Evolutionary conservation across 2,797 vertebrate species (phyloP).

Genomic region (Microcaecilia unicolor): DNA sequence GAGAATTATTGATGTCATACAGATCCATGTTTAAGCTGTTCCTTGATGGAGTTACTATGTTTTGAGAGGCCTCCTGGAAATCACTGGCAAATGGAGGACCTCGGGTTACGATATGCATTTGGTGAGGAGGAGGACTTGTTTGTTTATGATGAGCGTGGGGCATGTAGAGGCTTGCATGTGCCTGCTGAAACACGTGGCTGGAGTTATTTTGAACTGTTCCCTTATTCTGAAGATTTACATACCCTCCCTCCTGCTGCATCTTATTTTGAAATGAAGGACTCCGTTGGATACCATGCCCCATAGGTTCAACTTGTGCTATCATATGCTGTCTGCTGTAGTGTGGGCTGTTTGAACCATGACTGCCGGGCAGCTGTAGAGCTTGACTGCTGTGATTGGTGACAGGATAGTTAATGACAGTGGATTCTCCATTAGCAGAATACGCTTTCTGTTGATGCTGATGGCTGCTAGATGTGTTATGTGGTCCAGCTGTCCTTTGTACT

Average conservation of each 20-base stretch:
- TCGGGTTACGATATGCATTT: slow-evolving; percentile 71
- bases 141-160: slow-evolving; percentile 80
- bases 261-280: slow-evolving; percentile 94
- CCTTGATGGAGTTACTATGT: slow-evolving; percentile 73
- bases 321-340: slow-evolving; percentile 74
- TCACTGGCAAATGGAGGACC: slow-evolving; percentile 65
- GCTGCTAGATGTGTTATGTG: slow-evolving; percentile 49
- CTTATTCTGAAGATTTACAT: slow-evolving; percentile 73
- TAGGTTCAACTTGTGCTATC: slow-evolving; percentile 61
- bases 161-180: slow-evolving; percentile 66
- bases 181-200: slow-evolving; percentile 55
- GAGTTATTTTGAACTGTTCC: slow-evolving; percentile 64
- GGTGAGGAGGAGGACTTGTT: slow-evolving; percentile 78
- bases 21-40: slow-evolving; percentile 85
- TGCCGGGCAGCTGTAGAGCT: slow-evolving; percentile 65
- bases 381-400: slow-evolving; percentile 56
- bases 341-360: slow-evolving; percentile 61
- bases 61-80: slow-evolving; percentile 76
- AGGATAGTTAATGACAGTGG: slow-evolving; percentile 72
- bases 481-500: slow-evolving; percentile 63
- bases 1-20: slow-evolving; percentile 64
- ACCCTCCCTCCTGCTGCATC: slow-evolving; percentile 70
- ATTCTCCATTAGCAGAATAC: slow-evolving; percentile 68
- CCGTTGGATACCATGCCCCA: slow-evolving; percentile 78
- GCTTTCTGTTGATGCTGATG: slow-evolving; percentile 71